These are phyloP conservation scores for Linepithema humile DNA, from an alignment of 1,140 invertebrate species.

Conservation along the genomic window DNA sequence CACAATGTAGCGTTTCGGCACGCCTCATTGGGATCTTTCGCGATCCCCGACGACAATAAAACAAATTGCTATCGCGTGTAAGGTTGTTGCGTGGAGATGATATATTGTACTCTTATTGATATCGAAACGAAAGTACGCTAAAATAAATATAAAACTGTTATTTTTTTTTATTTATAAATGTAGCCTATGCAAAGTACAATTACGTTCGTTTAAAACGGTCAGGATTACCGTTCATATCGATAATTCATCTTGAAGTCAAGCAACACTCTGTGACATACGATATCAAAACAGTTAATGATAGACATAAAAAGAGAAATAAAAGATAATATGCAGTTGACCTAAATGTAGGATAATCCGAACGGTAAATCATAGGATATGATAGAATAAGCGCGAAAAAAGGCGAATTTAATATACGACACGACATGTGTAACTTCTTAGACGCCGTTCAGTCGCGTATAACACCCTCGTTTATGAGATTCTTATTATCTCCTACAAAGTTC, in stretches of 20 bases:
- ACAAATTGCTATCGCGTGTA: conserved; percentile 21
- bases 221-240: too few relatives aligned
- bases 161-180: neutral
- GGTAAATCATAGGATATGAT: conserved; percentile 16
- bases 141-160: neutral
- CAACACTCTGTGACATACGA: too few relatives aligned
- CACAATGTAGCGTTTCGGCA: conserved; percentile 58
- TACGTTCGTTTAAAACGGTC: neutral
- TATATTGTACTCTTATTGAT: neutral
- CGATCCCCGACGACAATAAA: neutral
- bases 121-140: neutral
- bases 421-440: too few relatives aligned
- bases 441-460: too few relatives aligned
- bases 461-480: conserved; percentile 13
- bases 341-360: conserved; percentile 4
- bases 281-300: too few relatives aligned
- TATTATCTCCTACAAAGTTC: conserved; percentile 29
- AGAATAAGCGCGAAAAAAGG: neutral
- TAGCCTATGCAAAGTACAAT: neutral
- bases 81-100: neutral
- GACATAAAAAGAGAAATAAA: too few relatives aligned
- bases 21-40: conserved; percentile 44
- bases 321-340: too few relatives aligned
- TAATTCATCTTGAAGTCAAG: too few relatives aligned
- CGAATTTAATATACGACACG: neutral